phyloP scores from a whole-genome alignment of 2,113 vertebrate species.

The Elachura formosa region DNA sequence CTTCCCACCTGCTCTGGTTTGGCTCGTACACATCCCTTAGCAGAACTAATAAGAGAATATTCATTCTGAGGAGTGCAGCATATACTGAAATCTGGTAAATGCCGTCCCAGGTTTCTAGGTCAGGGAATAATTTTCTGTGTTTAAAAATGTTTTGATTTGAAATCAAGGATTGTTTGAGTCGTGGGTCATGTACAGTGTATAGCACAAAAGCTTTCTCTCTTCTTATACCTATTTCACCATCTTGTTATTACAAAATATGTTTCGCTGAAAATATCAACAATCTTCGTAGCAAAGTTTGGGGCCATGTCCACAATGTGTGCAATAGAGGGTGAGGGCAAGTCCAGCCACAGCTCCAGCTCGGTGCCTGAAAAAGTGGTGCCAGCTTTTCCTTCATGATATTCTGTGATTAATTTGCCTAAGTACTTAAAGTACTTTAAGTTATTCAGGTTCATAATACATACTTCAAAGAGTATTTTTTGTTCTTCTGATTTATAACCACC shows the following conservation, averaged over 20 bases:
- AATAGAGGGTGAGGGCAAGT: rapidly evolving
- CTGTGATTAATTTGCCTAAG: neutral
- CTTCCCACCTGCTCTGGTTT: neutral
- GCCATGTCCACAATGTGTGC: rapidly evolving
- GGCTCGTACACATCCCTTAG: neutral
- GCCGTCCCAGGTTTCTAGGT: neutral
- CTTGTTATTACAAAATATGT: neutral
- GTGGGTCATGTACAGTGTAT: neutral
- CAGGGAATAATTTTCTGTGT: neutral
- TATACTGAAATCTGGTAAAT: neutral
- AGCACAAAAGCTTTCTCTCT: neutral
- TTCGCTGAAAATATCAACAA: neutral
- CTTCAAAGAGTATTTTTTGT: neutral
- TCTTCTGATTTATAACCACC: neutral
- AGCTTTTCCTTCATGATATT: neutral
- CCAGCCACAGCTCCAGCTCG: neutral
- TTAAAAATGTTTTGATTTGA: neutral
- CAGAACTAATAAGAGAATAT: neutral
- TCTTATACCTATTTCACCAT: neutral
- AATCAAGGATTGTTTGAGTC: neutral
- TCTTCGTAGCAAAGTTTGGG: neutral
- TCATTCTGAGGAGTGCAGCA: neutral
- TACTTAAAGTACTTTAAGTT: neutral
- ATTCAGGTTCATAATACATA: neutral
- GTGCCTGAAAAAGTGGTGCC: neutral